Conservation (phyloP, 1,140 invertebrate species). For the Drosophila chauvacae region DNA sequence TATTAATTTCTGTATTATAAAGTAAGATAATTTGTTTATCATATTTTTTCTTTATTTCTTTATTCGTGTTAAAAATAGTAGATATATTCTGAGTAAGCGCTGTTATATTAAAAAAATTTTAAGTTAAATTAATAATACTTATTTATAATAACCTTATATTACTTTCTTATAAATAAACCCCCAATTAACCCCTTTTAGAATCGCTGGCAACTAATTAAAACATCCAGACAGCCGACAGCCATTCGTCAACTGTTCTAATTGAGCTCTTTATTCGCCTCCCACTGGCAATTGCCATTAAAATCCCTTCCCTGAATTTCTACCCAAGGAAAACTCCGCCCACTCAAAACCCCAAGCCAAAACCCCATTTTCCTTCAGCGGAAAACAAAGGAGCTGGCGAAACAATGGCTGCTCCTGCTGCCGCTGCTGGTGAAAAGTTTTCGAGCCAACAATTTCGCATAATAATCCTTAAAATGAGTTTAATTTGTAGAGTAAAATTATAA, state of each 20-base stretch:
- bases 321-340: slow-evolving; percentile 7
- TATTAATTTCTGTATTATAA: too few species aligned
- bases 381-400: slow-evolving; percentile 43
- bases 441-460: slow-evolving; percentile 81
- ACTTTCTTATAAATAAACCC: neutral
- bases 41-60: too few species aligned
- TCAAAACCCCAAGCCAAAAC: neutral
- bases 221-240: neutral
- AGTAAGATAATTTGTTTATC: too few species aligned
- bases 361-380: slow-evolving; percentile 15
- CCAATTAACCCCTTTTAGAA: neutral
- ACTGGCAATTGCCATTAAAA: slow-evolving; percentile 21
- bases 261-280: slow-evolving; percentile 48
- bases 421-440: slow-evolving; percentile 45
- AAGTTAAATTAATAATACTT: too few species aligned
- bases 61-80: too few species aligned
- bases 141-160: neutral
- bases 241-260: slow-evolving; percentile 52
- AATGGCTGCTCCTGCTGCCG: slow-evolving; percentile 35
- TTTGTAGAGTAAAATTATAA: slow-evolving; percentile 79
- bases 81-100: too few species aligned
- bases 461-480: slow-evolving; percentile 84
- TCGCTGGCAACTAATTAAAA: slow-evolving; percentile 26
- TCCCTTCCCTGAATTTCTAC: slow-evolving; percentile 15
- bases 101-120: too few species aligned